Evolutionary conservation across 2,113 vertebrate species (phyloP).

Genomic region (Noturus placidus): DNA sequence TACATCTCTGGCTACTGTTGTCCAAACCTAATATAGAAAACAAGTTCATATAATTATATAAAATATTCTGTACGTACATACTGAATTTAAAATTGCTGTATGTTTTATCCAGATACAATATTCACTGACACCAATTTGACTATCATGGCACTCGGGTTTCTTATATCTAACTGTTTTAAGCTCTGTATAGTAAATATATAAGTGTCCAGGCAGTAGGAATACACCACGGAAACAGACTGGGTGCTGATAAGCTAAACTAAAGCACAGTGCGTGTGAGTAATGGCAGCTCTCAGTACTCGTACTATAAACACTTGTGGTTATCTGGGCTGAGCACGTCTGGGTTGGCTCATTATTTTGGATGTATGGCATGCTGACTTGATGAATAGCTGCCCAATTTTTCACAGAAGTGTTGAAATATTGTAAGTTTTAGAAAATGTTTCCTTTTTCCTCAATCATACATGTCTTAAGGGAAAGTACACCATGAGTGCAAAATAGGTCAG

Average conservation of each 20-base stretch:
- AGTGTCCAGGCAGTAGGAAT: background rate
- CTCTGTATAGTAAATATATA: constrained; percentile 1
- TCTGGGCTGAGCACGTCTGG: background rate
- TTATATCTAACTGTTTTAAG: background rate
- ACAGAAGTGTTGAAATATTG: constrained; percentile 10
- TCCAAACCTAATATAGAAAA: background rate
- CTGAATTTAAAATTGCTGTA: background rate
- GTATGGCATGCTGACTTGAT: constrained; percentile 16
- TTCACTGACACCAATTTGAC: background rate
- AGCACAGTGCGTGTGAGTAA: constrained; percentile 17
- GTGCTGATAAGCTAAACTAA: constrained; percentile 37
- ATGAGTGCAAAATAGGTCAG: constrained; percentile 20
- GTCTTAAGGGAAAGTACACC: background rate
- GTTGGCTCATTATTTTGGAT: constrained; percentile 34
- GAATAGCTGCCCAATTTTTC: background rate
- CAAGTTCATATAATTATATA: background rate
- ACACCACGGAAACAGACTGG: constrained; percentile 25
- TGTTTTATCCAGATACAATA: background rate
- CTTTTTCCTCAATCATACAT: background rate
- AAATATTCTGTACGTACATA: background rate
- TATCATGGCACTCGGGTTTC: background rate
- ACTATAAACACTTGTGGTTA: constrained; percentile 44
- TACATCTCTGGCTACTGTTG: background rate
- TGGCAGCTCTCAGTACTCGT: constrained; percentile 19
- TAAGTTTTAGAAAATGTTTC: constrained; percentile 7